Evolutionary conservation across 2,888 invertebrate species (phyloP).

Genomic region (Caenorhabditis sp.): DNA sequence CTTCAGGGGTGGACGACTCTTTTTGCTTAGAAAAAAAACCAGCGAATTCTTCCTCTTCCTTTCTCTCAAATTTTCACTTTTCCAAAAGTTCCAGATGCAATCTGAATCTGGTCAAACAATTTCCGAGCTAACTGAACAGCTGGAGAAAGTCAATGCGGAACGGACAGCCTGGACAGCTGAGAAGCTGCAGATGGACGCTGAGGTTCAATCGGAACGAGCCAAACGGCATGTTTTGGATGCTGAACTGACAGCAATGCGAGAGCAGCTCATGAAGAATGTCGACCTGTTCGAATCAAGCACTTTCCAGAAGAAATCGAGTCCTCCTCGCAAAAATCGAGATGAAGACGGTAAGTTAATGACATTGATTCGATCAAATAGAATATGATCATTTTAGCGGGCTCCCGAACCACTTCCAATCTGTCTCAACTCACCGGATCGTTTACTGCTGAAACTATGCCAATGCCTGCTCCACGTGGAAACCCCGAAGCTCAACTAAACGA

Average conservation of each 20-base stretch:
- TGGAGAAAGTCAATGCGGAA: slow-evolving; percentile 35
- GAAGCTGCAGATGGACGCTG: slow-evolving; percentile 34
- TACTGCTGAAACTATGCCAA: slow-evolving; percentile 12
- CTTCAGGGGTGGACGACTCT: background rate
- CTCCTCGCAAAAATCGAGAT: slow-evolving; percentile 23
- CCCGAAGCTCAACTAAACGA: slow-evolving; percentile 69
- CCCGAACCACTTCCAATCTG: slow-evolving; percentile 51
- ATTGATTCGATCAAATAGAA: background rate
- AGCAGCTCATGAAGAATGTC: slow-evolving; percentile 78
- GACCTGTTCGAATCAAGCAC: slow-evolving; percentile 74
- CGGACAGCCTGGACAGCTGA: slow-evolving; percentile 32
- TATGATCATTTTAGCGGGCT: slow-evolving; percentile 11
- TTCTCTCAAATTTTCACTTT: background rate
- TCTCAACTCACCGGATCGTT: slow-evolving; percentile 47
- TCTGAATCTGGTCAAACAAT: slow-evolving; percentile 48
- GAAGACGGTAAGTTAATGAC: slow-evolving; percentile 18
- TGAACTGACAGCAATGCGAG: slow-evolving; percentile 74
- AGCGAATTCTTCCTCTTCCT: background rate
- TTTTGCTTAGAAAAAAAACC: slow-evolving; percentile 14
- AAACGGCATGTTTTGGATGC: slow-evolving; percentile 67
- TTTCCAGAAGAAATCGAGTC: slow-evolving; percentile 61
- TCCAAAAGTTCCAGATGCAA: slow-evolving; percentile 62
- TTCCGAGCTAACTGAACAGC: slow-evolving; percentile 48
- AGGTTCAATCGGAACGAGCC: slow-evolving; percentile 58
- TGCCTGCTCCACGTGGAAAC: slow-evolving; percentile 35